Conservation (phyloP, 2,888 invertebrate genomes). For the Sphaeridia pumilis region DNA sequence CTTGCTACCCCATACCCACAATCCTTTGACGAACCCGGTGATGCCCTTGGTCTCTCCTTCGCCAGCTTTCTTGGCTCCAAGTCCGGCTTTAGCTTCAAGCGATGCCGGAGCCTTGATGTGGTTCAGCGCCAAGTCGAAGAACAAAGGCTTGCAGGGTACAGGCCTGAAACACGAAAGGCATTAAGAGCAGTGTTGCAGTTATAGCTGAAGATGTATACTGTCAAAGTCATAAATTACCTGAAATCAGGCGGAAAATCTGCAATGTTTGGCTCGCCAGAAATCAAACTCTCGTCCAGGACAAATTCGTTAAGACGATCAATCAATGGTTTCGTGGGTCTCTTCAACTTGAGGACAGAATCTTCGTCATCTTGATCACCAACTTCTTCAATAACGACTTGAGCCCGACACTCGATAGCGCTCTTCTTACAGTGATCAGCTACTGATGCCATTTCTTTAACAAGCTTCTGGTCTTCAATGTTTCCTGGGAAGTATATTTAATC, state of each 20-base stretch:
- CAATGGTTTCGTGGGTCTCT: slow-evolving; percentile 47
- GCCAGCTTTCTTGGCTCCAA: slow-evolving; percentile 47
- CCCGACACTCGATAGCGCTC: slow-evolving; percentile 27
- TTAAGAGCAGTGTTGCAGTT: no score
- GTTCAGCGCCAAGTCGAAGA: slow-evolving; percentile 94
- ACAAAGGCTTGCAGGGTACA: slow-evolving; percentile 88
- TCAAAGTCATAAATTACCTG: slow-evolving; percentile 17
- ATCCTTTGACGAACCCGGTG: slow-evolving; percentile 86
- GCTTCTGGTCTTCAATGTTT: slow-evolving; percentile 19
- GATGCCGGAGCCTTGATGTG: slow-evolving; percentile 67
- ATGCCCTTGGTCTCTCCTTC: slow-evolving; percentile 57
- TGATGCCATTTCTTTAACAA: slow-evolving; percentile 16
- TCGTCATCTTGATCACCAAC: slow-evolving; percentile 20
- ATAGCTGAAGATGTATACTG: no score
- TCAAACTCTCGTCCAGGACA: slow-evolving; percentile 68
- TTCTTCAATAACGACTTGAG: slow-evolving; percentile 25
- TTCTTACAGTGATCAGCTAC: slow-evolving; percentile 17
- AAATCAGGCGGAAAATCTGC: slow-evolving; percentile 70
- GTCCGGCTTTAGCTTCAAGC: slow-evolving; percentile 54
- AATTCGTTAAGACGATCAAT: slow-evolving; percentile 79
- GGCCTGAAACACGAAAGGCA: slow-evolving; percentile 69
- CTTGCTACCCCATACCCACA: slow-evolving; percentile 70
- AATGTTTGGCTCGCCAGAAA: slow-evolving; percentile 72
- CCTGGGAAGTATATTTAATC: no score
- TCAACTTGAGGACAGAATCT: slow-evolving; percentile 26